phyloP scores from a whole-genome alignment of 2,113 vertebrate genomes.

The Microtus oregoni region DNA sequence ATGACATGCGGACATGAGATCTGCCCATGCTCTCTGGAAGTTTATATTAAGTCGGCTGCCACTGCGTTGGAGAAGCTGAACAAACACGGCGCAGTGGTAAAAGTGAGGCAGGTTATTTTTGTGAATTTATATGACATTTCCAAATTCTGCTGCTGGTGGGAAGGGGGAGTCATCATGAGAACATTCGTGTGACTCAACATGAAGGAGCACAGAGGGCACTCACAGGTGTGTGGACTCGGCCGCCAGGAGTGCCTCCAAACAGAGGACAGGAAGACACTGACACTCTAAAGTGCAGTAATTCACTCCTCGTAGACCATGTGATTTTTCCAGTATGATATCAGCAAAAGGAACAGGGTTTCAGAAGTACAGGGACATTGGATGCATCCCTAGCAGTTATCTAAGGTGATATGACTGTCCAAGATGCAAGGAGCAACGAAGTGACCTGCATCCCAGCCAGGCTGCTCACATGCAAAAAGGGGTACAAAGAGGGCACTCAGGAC shows the following conservation, averaged over 20 bases:
- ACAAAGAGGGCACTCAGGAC: neutral
- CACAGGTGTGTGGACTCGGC: accelerated
- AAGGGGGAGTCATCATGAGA: neutral
- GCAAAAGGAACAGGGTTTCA: neutral
- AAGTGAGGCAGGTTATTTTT: neutral
- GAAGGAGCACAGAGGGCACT: no score
- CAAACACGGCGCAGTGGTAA: neutral
- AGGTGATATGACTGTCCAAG: neutral
- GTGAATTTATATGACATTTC: neutral
- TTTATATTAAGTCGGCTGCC: neutral
- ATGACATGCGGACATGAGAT: neutral
- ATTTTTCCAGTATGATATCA: neutral
- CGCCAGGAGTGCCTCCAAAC: neutral
- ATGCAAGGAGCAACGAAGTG: no score
- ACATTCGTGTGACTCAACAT: accelerated
- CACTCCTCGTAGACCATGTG: neutral
- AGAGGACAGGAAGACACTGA: neutral
- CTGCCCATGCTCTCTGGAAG: neutral
- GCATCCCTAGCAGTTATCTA: neutral
- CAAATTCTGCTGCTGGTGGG: no score
- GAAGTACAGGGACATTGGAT: neutral
- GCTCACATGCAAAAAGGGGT: accelerated
- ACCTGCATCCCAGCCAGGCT: neutral
- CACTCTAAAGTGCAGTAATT: neutral
- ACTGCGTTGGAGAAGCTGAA: neutral